Conservation (phyloP, 2,888 invertebrate genomes). For the Heliothis peltigera region DNA sequence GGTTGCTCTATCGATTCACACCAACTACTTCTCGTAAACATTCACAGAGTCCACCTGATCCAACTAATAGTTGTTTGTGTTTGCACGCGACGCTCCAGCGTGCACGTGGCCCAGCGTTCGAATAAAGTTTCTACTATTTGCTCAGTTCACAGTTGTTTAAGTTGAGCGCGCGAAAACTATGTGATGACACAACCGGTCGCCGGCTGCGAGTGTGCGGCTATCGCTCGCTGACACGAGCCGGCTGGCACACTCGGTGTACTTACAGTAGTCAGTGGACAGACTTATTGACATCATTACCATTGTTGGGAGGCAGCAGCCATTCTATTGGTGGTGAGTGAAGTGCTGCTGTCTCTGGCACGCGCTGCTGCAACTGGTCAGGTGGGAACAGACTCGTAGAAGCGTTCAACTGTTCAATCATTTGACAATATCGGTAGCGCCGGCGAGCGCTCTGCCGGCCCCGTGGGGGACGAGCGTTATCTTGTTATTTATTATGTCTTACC, state of each 20-base stretch:
- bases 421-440: conserved; percentile 21
- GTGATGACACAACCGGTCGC: conserved; percentile 1
- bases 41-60: conserved; percentile 2
- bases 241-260: conserved; percentile 3
- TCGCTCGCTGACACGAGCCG: background rate
- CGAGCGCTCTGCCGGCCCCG: conserved; percentile 27
- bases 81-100: conserved; percentile 1
- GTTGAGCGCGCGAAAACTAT: background rate
- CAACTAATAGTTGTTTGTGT: background rate
- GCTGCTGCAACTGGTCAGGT: too few species aligned
- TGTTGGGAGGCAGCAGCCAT: background rate
- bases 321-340: too few species aligned
- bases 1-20: conserved; percentile 24
- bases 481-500: conserved; percentile 76
- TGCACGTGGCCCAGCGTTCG: conserved; percentile 1
- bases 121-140: conserved; percentile 22
- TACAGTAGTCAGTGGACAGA: background rate
- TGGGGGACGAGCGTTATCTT: conserved; percentile 68
- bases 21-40: conserved; percentile 25
- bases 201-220: background rate
- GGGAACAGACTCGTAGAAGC: conserved; percentile 12
- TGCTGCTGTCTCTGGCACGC: too few species aligned
- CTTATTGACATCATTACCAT: background rate
- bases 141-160: conserved; percentile 7
- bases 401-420: conserved; percentile 37